Evolutionary conservation across 2,888 invertebrate genomes (phyloP).

Genomic region (Loripinus fragilis): DNA sequence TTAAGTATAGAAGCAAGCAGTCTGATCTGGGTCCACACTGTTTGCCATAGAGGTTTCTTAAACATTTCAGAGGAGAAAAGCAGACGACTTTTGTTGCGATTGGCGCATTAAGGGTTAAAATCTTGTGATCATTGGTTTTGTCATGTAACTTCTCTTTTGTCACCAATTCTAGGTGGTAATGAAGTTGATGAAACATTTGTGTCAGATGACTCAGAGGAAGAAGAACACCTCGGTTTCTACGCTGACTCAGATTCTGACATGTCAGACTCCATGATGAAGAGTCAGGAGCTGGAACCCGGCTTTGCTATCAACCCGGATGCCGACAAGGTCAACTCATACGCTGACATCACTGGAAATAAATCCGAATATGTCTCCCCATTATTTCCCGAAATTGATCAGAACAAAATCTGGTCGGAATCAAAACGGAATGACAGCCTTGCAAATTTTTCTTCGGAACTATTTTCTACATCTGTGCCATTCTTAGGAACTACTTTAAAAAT

Average conservation of each 20-base stretch:
- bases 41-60: no score
- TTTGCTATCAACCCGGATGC: constrained; percentile 51
- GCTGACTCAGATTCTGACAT: constrained; percentile 78
- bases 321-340: constrained; percentile 28
- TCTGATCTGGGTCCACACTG: no score
- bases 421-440: constrained; percentile 69
- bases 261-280: constrained; percentile 79
- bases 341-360: constrained; percentile 12
- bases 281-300: constrained; percentile 77
- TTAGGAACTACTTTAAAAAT: constrained; percentile 71
- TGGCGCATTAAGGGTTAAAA: no score
- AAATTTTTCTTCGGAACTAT: constrained; percentile 75
- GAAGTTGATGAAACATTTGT: constrained; percentile 68
- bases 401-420: constrained; percentile 63
- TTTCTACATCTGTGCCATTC: constrained; percentile 77
- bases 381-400: constrained; percentile 51
- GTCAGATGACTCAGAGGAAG: constrained; percentile 79
- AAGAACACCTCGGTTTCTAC: constrained; percentile 77
- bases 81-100: no score
- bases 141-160: no score
- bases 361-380: constrained; percentile 34
- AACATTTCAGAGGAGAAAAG: no score
- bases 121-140: no score
- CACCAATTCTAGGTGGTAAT: constrained; percentile 63
- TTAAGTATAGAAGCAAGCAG: no score